phyloP scores from a whole-genome alignment of 2,113 vertebrate species.

The Apus apus region DNA sequence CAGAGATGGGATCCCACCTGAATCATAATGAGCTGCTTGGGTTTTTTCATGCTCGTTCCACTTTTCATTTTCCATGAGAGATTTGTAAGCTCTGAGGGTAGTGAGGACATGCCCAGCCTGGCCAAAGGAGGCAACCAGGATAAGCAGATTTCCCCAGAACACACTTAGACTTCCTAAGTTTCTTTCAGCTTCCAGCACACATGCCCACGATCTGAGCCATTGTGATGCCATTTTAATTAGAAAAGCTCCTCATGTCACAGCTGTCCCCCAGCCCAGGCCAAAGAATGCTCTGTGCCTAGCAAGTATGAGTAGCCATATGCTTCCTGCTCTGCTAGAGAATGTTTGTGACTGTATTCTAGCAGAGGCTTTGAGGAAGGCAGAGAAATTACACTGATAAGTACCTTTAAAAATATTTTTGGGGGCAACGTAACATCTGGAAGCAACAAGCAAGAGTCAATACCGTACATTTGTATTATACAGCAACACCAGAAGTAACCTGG shows the following conservation, averaged over 20 bases:
- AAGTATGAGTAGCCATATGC: background rate
- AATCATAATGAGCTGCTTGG: background rate
- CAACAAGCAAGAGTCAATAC: background rate
- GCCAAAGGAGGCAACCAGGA: background rate
- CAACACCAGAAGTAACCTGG: background rate
- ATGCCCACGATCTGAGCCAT: background rate
- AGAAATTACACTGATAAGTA: background rate
- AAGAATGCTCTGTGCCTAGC: background rate
- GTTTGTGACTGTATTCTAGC: background rate
- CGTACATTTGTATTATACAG: background rate
- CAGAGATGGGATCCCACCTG: background rate
- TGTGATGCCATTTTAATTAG: background rate
- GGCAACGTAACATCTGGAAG: background rate
- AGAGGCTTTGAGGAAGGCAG: background rate
- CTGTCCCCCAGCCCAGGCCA: background rate
- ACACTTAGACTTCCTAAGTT: background rate
- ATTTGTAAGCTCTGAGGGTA: background rate
- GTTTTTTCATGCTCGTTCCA: background rate
- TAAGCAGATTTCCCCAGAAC: background rate
- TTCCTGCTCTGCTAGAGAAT: background rate
- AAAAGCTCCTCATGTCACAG: background rate
- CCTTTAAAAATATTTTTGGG: background rate
- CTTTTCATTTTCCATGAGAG: background rate
- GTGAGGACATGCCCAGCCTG: background rate
- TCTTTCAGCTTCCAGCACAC: background rate